These are phyloP conservation scores for Poliocrania exsul DNA, from an alignment of 2,797 vertebrate species.

Conservation along the genomic window DNA sequence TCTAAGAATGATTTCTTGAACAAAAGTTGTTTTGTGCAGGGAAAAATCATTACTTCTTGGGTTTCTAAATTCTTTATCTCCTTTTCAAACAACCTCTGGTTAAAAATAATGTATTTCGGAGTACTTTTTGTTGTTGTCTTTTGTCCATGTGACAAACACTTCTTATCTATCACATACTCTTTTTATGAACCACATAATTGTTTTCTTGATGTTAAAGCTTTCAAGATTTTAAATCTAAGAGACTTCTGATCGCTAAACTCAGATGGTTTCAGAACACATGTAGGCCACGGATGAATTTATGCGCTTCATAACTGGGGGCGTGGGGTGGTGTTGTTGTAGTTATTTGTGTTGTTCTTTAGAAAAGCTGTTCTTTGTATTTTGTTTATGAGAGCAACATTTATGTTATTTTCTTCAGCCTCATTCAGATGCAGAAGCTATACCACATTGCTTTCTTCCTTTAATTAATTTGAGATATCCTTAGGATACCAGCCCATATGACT, in stretches of 20 bases:
- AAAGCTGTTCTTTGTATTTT: neutral
- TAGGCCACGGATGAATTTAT: neutral
- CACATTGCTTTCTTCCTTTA: neutral
- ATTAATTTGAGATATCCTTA: neutral
- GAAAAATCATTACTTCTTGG: neutral
- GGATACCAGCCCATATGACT: neutral
- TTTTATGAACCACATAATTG: neutral
- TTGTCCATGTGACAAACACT: neutral
- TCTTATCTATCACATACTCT: rapidly evolving
- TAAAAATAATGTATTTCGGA: neutral
- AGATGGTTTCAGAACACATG: neutral
- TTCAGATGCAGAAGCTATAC: neutral
- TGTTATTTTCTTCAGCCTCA: neutral
- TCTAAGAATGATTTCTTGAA: neutral
- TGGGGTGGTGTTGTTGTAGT: too few relatives aligned
- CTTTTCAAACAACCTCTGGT: neutral
- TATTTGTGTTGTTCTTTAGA: neutral
- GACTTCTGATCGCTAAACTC: neutral
- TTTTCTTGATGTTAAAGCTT: neutral
- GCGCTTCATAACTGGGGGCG: rapidly evolving
- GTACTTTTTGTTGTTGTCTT: neutral
- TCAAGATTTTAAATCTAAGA: neutral
- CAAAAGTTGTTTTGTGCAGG: neutral
- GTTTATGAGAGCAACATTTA: neutral
- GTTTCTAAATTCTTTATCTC: neutral